phyloP scores from a whole-genome alignment of 2,797 vertebrate species.

The Gymnoscopelus braueri region DNA sequence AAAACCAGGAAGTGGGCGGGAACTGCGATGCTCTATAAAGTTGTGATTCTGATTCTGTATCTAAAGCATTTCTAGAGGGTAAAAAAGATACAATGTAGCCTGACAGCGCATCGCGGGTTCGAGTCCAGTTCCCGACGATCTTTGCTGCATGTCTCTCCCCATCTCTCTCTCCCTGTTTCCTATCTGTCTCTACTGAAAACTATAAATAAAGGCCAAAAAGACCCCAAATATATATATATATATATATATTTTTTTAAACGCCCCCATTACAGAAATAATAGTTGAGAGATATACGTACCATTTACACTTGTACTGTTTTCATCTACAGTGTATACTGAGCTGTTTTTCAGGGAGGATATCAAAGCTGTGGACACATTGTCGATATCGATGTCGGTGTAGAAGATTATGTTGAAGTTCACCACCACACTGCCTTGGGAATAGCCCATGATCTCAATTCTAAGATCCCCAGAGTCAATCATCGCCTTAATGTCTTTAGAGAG shows the following conservation, averaged over 20 bases:
- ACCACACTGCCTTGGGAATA: conserved; percentile 81
- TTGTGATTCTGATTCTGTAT: background rate
- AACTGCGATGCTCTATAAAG: too few relatives aligned
- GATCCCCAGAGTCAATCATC: conserved; percentile 72
- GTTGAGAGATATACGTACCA: conserved; percentile 79
- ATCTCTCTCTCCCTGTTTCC: too few relatives aligned
- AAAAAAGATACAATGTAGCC: too few relatives aligned
- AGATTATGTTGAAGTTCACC: conserved; percentile 78
- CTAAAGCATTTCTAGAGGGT: too few relatives aligned
- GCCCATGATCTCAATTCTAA: conserved; percentile 76
- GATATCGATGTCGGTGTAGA: conserved; percentile 59
- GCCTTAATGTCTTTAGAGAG: conserved; percentile 64
- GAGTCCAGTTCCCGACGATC: too few relatives aligned
- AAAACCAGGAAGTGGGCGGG: too few relatives aligned
- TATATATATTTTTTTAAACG: too few relatives aligned
- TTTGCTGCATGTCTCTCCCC: too few relatives aligned
- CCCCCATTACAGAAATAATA: background rate
- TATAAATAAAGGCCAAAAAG: too few relatives aligned
- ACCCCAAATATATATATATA: too few relatives aligned
- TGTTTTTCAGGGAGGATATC: conserved; percentile 75
- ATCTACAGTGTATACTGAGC: conserved; percentile 74
- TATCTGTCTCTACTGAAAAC: too few relatives aligned
- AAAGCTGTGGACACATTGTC: conserved; percentile 63
- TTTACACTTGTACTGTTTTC: conserved; percentile 64
- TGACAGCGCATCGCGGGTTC: too few relatives aligned